These are phyloP conservation scores for Sesia bembeciformis DNA, from an alignment of 2,888 invertebrate species.

Conservation along the genomic window DNA sequence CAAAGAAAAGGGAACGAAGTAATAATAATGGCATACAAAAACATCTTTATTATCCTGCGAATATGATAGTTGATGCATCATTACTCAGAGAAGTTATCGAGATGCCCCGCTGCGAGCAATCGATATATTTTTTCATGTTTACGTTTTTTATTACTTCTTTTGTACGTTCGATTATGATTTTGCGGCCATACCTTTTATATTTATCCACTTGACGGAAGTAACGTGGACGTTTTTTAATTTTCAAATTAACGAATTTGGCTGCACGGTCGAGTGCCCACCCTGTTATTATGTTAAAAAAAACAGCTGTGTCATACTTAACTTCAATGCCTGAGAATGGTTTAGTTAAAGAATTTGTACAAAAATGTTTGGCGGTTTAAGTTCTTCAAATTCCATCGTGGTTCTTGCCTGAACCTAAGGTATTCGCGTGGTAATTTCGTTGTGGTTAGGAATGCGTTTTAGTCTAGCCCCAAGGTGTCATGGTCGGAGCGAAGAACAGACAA, in stretches of 20 bases:
- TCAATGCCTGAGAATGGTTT: constrained; percentile 3
- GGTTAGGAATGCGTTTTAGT: constrained; percentile 33
- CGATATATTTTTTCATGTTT: constrained; percentile 16
- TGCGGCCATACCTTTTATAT: constrained; percentile 1
- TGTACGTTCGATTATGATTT: constrained; percentile 4
- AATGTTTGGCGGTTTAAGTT: neutral
- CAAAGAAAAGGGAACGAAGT: constrained; percentile 10
- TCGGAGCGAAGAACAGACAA: constrained; percentile 29
- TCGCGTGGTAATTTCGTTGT: constrained; percentile 18
- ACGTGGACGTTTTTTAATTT: constrained; percentile 1
- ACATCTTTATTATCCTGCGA: constrained; percentile 28
- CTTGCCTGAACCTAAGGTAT: neutral
- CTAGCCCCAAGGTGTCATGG: constrained; percentile 40
- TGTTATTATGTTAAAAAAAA: constrained; percentile 9
- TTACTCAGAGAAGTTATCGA: constrained; percentile 24
- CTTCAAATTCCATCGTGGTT: neutral
- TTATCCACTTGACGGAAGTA: neutral
- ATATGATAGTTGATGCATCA: constrained; percentile 28
- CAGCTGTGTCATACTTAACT: constrained; percentile 8
- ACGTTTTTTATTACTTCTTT: constrained; percentile 5
- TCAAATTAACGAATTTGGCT: constrained; percentile 13
- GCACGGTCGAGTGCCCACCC: constrained; percentile 34
- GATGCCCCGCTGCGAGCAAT: constrained; percentile 30
- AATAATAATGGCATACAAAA: constrained; percentile 15
- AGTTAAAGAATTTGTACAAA: neutral